phyloP scores from a whole-genome alignment of 2,113 vertebrate genomes.

The Centropus bengalensis region DNA sequence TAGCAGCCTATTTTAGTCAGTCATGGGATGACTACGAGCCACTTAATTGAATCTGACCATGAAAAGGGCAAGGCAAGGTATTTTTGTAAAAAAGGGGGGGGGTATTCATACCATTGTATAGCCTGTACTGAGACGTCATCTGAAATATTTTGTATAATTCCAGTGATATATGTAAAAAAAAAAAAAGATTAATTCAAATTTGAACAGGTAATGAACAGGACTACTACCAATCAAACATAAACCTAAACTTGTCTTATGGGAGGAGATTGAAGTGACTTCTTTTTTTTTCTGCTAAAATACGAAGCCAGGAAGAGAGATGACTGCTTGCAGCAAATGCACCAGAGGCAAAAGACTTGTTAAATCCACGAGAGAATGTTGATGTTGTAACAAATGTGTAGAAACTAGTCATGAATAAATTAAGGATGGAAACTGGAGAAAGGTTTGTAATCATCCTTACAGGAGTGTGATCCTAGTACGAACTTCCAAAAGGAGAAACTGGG shows the following conservation, averaged over 20 bases:
- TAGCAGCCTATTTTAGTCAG: conserved; percentile 26
- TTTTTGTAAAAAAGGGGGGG: not conserved
- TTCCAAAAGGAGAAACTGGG: not conserved
- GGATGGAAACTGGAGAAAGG: not conserved
- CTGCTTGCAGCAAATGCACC: not conserved
- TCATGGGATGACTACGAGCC: not conserved
- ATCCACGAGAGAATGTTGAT: not conserved
- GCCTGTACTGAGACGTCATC: not conserved
- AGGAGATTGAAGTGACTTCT: not conserved
- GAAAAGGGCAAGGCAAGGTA: conserved; percentile 28
- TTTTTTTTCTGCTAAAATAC: not conserved
- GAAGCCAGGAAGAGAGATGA: not conserved
- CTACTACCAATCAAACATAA: not conserved
- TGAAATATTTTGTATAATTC: not conserved
- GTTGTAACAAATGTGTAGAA: not conserved
- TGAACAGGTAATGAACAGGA: not conserved
- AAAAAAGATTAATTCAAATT: not conserved
- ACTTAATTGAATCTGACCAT: conserved; percentile 37
- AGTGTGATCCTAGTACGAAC: not conserved
- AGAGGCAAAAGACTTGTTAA: not conserved
- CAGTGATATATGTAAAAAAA: not conserved
- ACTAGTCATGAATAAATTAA: not conserved
- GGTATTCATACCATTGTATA: not conserved
- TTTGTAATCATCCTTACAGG: not conserved
- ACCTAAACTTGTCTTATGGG: not conserved